A percentile compares a stretch with the other conserved stretches of the same genome.
These are phyloP conservation scores for Podarcis cretensis DNA, from an alignment of 2,113 vertebrate genomes.

Conservation along the genomic window DNA sequence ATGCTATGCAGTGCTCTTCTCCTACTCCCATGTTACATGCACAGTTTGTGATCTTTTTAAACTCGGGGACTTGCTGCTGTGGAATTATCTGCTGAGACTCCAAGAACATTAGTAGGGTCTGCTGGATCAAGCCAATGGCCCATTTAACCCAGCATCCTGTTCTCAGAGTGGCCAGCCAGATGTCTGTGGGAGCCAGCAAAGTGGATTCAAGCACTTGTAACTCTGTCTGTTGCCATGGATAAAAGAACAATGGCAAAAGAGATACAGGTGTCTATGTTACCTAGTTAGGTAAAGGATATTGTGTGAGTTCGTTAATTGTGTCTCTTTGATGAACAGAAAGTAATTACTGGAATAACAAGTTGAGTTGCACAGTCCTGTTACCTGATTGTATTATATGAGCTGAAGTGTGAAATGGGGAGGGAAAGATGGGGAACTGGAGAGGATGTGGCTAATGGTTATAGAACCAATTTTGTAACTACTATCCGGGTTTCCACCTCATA, in stretches of 20 bases:
- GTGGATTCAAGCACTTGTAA: not conserved
- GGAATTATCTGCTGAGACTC: not conserved
- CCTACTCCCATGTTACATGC: not conserved
- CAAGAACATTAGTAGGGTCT: not conserved
- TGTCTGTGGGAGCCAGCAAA: too few relatives aligned
- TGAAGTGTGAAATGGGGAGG: constrained; percentile 34
- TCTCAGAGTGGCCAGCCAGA: too few relatives aligned
- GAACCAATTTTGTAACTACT: constrained; percentile 24
- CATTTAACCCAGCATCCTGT: not conserved
- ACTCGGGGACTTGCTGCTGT: not conserved
- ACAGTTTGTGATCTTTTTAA: not conserved
- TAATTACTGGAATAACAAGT: constrained; percentile 53
- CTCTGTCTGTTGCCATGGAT: constrained; percentile 37
- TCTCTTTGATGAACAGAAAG: constrained; percentile 52
- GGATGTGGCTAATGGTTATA: constrained; percentile 22
- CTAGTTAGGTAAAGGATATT: constrained; percentile 46
- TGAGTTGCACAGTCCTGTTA: constrained; percentile 52
- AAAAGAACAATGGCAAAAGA: constrained; percentile 53
- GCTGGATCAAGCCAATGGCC: too few relatives aligned
- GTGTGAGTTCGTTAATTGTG: constrained; percentile 22
- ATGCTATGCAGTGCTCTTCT: not conserved
- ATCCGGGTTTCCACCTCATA: not conserved
- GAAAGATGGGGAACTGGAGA: constrained; percentile 11
- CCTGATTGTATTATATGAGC: constrained; percentile 19
- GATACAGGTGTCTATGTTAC: constrained; percentile 25